phyloP scores from a whole-genome alignment of 2,113 vertebrate genomes.

The Silurus asotus region DNA sequence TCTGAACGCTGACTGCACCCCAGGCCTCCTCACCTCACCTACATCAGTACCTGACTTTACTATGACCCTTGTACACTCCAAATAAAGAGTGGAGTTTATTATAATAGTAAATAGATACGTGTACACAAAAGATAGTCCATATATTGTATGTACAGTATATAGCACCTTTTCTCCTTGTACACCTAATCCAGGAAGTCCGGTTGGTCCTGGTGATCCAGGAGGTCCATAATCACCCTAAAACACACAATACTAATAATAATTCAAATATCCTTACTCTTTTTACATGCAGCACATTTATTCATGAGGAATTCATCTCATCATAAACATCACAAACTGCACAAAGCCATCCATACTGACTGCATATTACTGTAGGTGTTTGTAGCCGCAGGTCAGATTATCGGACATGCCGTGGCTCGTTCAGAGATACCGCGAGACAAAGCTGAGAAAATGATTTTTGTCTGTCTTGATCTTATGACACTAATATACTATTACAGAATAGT shows the following conservation, averaged over 20 bases:
- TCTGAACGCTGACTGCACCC: too few relatives aligned
- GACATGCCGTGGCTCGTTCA: background rate
- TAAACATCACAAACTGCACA: background rate
- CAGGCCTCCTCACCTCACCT: too few relatives aligned
- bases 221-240: slow-evolving; percentile 79
- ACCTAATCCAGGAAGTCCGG: slow-evolving; percentile 76
- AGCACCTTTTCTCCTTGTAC: slow-evolving; percentile 83
- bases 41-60: too few relatives aligned
- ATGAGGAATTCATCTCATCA: background rate
- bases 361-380: background rate
- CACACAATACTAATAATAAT: background rate
- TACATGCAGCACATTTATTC: background rate
- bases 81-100: too few relatives aligned
- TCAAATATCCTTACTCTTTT: background rate
- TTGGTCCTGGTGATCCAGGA: slow-evolving; percentile 76
- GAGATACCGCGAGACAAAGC: background rate
- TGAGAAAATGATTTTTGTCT: slow-evolving; percentile 1
- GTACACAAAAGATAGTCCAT: too few relatives aligned
- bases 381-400: background rate
- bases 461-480: background rate
- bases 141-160: too few relatives aligned
- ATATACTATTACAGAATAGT: background rate
- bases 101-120: too few relatives aligned
- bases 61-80: too few relatives aligned
- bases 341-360: background rate